Base-by-base conservation (phyloP, 53 echinoderm and acorn worm genomes). In the Crossaster papposus region DNA sequence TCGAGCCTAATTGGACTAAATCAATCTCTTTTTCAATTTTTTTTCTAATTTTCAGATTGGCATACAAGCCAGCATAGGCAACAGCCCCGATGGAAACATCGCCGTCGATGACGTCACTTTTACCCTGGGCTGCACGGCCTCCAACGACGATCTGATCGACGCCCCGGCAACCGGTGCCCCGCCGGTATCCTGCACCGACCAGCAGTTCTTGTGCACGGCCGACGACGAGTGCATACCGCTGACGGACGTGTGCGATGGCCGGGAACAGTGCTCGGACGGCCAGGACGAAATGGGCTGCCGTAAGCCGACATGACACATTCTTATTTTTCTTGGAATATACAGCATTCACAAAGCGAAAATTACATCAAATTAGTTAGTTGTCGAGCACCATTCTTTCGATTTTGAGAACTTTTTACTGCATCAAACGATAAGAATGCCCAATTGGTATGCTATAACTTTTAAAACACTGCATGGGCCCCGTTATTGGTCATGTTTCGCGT, bases 21-120 rank as follows among this genome's bases (percentile, higher is more conserved):
- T 7, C 44, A 44, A 44, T 44, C 44, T 44, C 9, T 9, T 44
- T 44, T 44, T 44, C 12, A 8, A 23, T 71, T 29, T 30, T 28
- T 71, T 71, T 17, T 58, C 28, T 18, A 11, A 24, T 0, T 2
- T 23, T 4, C 85, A 97, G 97, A 90, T 97, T 50, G 79, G 93
- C 50, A 79, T 97, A 30, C 92, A 94, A 81, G 97, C 93, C 1
- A 78, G 89, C 70, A 94, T 95, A 23, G 95, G 95, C 30, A 34
- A 91, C 62, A 89, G 90, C 23, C 65, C 88, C 9, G 64, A 92
- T 33, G 95, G 95, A n/a, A 93, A 97, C 88, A 97, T 97, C 20
- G 95, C 92, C 20, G 74, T 97, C 12, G 97, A 97, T 83, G 97
- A 97, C 91, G 72, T 95, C 36, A 97, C 91, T 70, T 81, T 97